These are phyloP conservation scores for Brachionichthys hirsutus DNA, from an alignment of 2,113 vertebrate species.

Conservation along the genomic window DNA sequence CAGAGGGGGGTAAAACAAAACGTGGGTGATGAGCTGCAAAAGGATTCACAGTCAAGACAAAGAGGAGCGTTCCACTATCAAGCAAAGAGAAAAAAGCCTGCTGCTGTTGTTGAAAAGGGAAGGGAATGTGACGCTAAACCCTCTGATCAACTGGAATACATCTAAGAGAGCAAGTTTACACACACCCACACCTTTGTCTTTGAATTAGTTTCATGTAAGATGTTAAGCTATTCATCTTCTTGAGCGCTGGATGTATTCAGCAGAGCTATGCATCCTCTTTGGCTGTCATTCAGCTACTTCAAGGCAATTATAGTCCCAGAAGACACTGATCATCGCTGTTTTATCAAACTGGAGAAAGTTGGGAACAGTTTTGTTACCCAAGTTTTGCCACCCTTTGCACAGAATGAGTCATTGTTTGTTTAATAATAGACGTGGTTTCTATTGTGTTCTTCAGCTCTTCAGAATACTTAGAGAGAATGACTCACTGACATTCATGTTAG, in stretches of 20 bases:
- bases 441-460: neutral
- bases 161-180: conserved; percentile 8
- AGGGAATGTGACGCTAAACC: conserved; percentile 6
- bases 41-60: conserved; percentile 38
- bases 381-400: neutral
- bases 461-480: neutral
- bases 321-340: conserved; percentile 8
- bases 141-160: conserved; percentile 22
- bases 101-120: conserved; percentile 15
- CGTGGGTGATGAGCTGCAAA: conserved; percentile 46
- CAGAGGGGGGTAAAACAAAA: conserved; percentile 56
- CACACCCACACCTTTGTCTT: conserved; percentile 1
- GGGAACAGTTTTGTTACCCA: neutral
- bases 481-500: neutral
- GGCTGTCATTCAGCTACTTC: conserved; percentile 22
- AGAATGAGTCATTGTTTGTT: conserved; percentile 6
- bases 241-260: neutral
- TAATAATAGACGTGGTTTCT: neutral
- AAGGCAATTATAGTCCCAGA: conserved; percentile 17
- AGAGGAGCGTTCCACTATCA: conserved; percentile 36
- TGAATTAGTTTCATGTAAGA: neutral
- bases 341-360: conserved; percentile 23
- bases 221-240: conserved; percentile 15
- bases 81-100: conserved; percentile 24
- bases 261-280: conserved; percentile 6